Evolutionary conservation across 1,140 invertebrate species (phyloP), one percentile per base, ranked within the genome.

Genomic region (Acyrthosiphon pisum): DNA sequence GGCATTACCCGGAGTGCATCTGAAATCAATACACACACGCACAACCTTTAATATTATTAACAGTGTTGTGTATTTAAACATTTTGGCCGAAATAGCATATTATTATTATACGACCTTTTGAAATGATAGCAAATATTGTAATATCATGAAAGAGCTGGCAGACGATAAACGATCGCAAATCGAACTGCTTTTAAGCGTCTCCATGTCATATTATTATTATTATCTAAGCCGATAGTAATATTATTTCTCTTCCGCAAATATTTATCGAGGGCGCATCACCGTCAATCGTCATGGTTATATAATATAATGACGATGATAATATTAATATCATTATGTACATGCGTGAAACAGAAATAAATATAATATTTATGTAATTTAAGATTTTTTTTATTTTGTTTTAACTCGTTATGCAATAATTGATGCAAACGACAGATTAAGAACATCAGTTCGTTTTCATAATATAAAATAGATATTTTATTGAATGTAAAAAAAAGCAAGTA

Each of bases 1-100:
- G 50, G 76, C 91, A 93, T 93, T 86, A 93, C 91, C 76, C 81
- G 68, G 37, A 86, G 26, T 56, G 8, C 23, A 22, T 53, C 91
- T 83, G 76, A 93, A 84, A 84, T 56, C 76, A 86, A 76, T 90
- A 90, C 26, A 20, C 1, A 46, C 44, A 90, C 7, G 23, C 87
- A 30, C 50, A 26, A 14, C 30, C 8, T 76, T 76, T 76, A 76
- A n/a, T 76, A 26, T 90, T 30, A 84, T 41, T 41, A 41, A 41
- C 41, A 41, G 41, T 41, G 41, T 4, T 41, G 6, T 84, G 26
- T 22, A 50, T 22, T 48, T 22, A 30, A 44, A 84, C 9, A 0
- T 41, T 41, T 26, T 0, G 83, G 37, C 83, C 6, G 44, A 84
- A 44, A 84, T 6, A 30, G 20, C 22, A 35, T 23, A 76, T 35